Percentiles rank a stretch among this genome's conserved stretches.
Evolutionary conservation across 1,140 invertebrate genomes (phyloP).

Genomic region (Drosophila murphyi): DNA sequence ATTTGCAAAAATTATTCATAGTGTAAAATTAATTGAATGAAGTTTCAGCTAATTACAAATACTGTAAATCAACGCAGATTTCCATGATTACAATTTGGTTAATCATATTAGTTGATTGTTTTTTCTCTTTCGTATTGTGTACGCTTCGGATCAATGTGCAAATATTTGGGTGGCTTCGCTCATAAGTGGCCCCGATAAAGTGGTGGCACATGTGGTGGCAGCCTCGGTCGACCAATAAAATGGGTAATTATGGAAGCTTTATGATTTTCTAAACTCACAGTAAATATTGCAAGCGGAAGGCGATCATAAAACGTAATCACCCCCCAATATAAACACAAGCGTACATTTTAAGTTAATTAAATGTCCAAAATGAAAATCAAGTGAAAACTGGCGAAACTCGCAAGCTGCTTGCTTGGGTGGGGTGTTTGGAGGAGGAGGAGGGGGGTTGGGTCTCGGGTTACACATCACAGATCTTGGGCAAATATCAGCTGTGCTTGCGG

Average conservation of each 20-base stretch:
- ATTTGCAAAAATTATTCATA: neutral
- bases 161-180: conserved; percentile 32
- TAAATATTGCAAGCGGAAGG: conserved; percentile 78
- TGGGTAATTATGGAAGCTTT: conserved; percentile 63
- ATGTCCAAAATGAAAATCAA: conserved; percentile 60
- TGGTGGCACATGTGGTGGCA: conserved; percentile 20
- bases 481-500: conserved; percentile 50
- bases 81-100: conserved; percentile 10
- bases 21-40: neutral
- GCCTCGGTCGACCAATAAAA: conserved; percentile 28
- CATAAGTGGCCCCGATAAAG: conserved; percentile 19
- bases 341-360: conserved; percentile 72
- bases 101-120: conserved; percentile 6
- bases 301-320: conserved; percentile 69
- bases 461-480: conserved; percentile 59
- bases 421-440: neutral
- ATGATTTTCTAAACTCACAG: conserved; percentile 66
- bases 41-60: conserved; percentile 10
- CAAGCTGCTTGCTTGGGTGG: neutral
- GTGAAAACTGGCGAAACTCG: conserved; percentile 45
- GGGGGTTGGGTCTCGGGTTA: conserved; percentile 32
- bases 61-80: conserved; percentile 5
- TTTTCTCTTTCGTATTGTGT: neutral
- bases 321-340: conserved; percentile 62
- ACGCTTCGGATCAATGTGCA: conserved; percentile 29